Evolutionary conservation across 2,888 invertebrate genomes (phyloP).

Genomic region (Biston betularia): DNA sequence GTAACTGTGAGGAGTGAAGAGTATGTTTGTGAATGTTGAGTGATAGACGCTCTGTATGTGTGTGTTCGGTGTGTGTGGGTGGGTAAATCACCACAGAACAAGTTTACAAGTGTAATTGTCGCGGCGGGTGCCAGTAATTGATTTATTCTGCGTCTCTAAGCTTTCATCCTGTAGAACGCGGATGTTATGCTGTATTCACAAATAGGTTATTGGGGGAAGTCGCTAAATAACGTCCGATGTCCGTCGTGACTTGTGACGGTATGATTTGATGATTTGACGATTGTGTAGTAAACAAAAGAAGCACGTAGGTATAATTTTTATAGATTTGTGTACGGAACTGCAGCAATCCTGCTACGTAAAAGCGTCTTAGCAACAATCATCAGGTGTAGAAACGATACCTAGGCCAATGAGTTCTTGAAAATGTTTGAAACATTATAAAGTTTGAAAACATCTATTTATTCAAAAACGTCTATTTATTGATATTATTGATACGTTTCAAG

Average conservation of each 20-base stretch:
- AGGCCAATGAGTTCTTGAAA: no score
- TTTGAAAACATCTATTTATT: no score
- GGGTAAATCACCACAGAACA: conserved; percentile 69
- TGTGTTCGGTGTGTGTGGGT: conserved; percentile 51
- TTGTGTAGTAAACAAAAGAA: no score
- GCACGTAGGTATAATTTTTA: no score
- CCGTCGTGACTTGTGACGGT: conserved; percentile 11
- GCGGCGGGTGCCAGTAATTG: conserved; percentile 76
- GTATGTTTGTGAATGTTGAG: conserved; percentile 36
- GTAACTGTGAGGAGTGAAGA: conserved; percentile 5
- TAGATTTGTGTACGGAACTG: no score
- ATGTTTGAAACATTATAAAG: no score
- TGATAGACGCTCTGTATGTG: conserved; percentile 3
- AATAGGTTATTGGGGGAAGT: conserved; percentile 36
- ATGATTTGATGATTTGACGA: no score
- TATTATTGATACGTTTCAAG: no score
- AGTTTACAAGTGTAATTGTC: conserved; percentile 78
- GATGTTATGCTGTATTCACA: conserved; percentile 26
- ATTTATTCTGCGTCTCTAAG: conserved; percentile 67
- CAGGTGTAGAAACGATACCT: no score
- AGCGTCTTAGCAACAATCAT: no score
- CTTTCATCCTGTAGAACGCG: conserved; percentile 28
- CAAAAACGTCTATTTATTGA: no score
- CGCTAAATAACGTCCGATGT: conserved; percentile 24
- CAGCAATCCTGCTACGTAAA: no score